These are phyloP conservation scores for Mastigias papua DNA, from an alignment of 30 jellyfish, hydroid and myxozoan genomes.

Conservation along the genomic window DNA sequence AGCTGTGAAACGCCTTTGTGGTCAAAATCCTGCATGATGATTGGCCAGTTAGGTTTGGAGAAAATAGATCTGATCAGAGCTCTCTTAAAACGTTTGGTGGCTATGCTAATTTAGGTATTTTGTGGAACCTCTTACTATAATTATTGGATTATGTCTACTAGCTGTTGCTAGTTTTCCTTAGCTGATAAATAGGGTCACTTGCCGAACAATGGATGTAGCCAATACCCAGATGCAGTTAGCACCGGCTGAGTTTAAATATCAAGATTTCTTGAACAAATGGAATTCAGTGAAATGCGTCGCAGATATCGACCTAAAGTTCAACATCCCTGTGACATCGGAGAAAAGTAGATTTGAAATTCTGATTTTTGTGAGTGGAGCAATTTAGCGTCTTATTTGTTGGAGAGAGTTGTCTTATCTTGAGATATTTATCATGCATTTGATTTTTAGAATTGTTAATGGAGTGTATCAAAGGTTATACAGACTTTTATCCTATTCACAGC, in stretches of 20 bases:
- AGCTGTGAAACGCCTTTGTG: no score
- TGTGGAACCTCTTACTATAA: no score
- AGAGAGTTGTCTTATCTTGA: neutral
- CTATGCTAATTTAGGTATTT: no score
- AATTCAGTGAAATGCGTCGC: slow-evolving; percentile 68
- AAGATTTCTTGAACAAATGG: slow-evolving; percentile 81
- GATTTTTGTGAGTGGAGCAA: slow-evolving; percentile 46
- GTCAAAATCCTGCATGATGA: no score
- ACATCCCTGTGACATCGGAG: slow-evolving; percentile 84
- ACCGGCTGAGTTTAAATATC: slow-evolving; percentile 88
- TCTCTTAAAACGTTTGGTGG: no score
- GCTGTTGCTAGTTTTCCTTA: neutral
- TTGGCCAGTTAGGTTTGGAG: no score
- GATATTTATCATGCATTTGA: neutral
- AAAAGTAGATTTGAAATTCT: slow-evolving; percentile 67
- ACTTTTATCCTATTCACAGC: slow-evolving; percentile 10
- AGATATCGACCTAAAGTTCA: slow-evolving; percentile 70
- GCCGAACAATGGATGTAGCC: slow-evolving; percentile 75
- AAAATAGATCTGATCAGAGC: no score
- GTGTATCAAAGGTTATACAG: no score
- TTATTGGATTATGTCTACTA: neutral
- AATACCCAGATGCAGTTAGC: slow-evolving; percentile 69
- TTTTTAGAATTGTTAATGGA: neutral
- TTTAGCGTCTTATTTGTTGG: neutral
- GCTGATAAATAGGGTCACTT: slow-evolving; percentile 47